Evolutionary conservation across 2,888 invertebrate species (phyloP).

Genomic region (Bursaphelenchus okinawaensis): DNA sequence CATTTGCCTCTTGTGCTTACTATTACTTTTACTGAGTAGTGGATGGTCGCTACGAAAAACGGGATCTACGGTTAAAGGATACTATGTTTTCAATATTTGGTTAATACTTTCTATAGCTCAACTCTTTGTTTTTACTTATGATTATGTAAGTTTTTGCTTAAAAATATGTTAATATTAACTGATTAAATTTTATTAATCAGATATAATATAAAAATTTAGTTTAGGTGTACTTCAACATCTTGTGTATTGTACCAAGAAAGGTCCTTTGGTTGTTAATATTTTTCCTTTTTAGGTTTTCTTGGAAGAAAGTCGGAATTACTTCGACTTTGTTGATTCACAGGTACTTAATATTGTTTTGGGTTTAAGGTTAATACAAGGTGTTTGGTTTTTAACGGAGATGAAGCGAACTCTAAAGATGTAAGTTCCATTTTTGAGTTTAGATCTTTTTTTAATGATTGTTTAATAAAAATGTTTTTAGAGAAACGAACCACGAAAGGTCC

Average conservation of each 20-base stretch:
- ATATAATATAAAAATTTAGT: too few relatives aligned
- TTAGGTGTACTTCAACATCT: too few relatives aligned
- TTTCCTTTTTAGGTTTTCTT: conserved; percentile 74
- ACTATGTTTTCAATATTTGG: conserved; percentile 69
- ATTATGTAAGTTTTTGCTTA: conserved; percentile 75
- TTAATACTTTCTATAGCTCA: conserved; percentile 82
- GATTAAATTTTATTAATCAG: too few relatives aligned
- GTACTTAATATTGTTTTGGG: conserved; percentile 89
- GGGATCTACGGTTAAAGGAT: background rate
- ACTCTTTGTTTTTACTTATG: conserved; percentile 88
- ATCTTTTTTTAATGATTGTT: background rate
- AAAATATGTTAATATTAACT: too few relatives aligned
- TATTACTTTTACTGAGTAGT: conserved; percentile 83
- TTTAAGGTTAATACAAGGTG: conserved; percentile 77
- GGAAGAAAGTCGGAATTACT: conserved; percentile 71
- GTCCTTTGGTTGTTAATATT: conserved; percentile 5
- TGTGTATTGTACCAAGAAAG: too few relatives aligned
- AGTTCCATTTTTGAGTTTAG: too few relatives aligned
- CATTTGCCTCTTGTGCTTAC: conserved; percentile 79
- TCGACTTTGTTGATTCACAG: conserved; percentile 95
- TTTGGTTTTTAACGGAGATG: conserved; percentile 75
- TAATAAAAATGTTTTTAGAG: conserved; percentile 59
- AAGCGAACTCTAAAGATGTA: conserved; percentile 70
- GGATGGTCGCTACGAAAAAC: conserved; percentile 83
- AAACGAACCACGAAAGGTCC: conserved; percentile 75